Evolutionary conservation across 2,113 vertebrate genomes (phyloP), one percentile per base, ranked within the genome.

Genomic region (Poecilia latipinna): DNA sequence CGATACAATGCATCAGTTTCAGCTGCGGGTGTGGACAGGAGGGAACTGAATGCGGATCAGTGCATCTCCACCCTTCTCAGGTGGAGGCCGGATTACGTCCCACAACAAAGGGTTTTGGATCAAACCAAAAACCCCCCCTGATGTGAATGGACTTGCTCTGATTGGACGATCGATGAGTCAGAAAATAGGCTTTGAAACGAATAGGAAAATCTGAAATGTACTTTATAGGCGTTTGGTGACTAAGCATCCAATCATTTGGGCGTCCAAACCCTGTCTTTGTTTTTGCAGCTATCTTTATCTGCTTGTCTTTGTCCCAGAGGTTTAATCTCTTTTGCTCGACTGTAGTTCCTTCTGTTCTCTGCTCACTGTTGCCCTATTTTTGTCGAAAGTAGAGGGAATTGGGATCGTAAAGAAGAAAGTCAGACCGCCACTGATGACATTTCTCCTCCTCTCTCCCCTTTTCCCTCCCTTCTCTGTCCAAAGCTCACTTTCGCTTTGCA

Each of bases 321-420:
- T 66, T 66, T 15, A 39, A 17, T 42, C 31, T 57, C 51, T 57
- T 2, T 57, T 5, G 44, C 17, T 15, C 4, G 15, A 22, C 17
- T 26, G 61, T 66, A 13, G 22, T 24, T 74, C 54, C 29, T 72
- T 69, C 26, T 19, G 79, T 67, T 74, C 68, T 69, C 77, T 5
- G 71, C 71, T 86, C 82, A 66, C 74, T 86, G 75, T 79, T 87
- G 88, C 70, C 91, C 92, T 93, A 88, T 87, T 93, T 90, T 88
- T 93, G 91, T 93, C 68, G 77, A 82, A 87, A 93, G 93, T 93
- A 93, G 78, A 78, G 39, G 39, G 63, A 86, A 62, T 68, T 24
- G 78, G 75, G 92, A 94, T 94, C 92, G 92, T 84, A 93, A 87
- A 51, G 70, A 60, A 70, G 80, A 72, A 81, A 80, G 79, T 66